phyloP scores from a whole-genome alignment of 2,888 invertebrate genomes.

The Willowsia nigromaculata region DNA sequence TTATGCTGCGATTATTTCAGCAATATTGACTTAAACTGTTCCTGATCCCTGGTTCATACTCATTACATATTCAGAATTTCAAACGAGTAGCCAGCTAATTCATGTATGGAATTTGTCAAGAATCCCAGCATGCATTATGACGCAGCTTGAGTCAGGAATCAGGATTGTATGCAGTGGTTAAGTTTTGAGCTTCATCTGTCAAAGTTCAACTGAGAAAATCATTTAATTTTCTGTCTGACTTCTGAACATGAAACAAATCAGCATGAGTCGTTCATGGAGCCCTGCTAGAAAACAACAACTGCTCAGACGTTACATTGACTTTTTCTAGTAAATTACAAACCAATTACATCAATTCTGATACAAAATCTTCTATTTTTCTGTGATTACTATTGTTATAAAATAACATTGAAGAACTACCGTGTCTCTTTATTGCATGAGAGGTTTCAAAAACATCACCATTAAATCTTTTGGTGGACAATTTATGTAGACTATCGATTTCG shows the following conservation, averaged over 20 bases:
- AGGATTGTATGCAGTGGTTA: neutral
- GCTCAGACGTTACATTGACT: neutral
- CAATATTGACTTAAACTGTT: neutral
- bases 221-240: neutral
- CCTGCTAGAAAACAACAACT: neutral
- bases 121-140: neutral
- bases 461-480: too few relatives aligned
- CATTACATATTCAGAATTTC: neutral
- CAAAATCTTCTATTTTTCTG: neutral
- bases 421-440: neutral
- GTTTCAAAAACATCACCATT: neutral
- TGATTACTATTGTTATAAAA: neutral
- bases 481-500: neutral
- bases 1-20: neutral
- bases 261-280: neutral
- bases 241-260: neutral
- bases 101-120: neutral
- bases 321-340: neutral
- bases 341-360: slow-evolving; percentile 11
- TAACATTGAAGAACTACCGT: neutral
- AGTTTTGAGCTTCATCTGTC: slow-evolving; percentile 1
- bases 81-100: neutral
- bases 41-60: neutral
- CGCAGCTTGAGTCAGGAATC: neutral
- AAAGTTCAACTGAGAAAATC: neutral